phyloP scores from a whole-genome alignment of 92 coral and sea anemone genomes.

The Umimayanthus chanpuru region DNA sequence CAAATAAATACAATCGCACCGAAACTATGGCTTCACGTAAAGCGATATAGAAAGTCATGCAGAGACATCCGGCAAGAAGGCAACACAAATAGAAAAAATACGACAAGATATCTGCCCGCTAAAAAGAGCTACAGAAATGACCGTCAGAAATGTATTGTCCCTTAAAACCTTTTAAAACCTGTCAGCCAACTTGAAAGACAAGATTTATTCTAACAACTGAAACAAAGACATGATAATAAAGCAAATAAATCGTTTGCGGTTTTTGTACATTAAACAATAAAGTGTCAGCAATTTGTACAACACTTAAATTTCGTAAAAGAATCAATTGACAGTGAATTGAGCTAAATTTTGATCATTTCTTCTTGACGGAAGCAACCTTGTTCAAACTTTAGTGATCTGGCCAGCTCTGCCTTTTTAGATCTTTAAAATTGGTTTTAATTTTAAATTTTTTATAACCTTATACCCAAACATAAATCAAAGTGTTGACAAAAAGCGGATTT shows the following conservation, averaged over 20 bases:
- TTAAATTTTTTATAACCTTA: not conserved
- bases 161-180: slow-evolving; percentile 25
- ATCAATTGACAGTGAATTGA: not conserved
- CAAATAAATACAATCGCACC: too few relatives aligned
- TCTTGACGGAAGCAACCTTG: not conserved
- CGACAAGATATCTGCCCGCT: not conserved
- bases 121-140: not conserved
- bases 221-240: slow-evolving; percentile 22
- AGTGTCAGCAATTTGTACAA: slow-evolving; percentile 9
- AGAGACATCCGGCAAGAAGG: not conserved
- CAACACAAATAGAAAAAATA: not conserved
- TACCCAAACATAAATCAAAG: slow-evolving; percentile 5
- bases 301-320: slow-evolving; percentile 18
- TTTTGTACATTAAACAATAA: slow-evolving; percentile 1
- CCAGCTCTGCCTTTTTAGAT: not conserved
- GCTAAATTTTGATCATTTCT: not conserved
- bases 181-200: slow-evolving; percentile 20
- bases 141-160: not conserved
- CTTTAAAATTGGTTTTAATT: not conserved
- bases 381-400: not conserved
- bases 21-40: too few relatives aligned
- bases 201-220: not conserved
- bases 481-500: not conserved
- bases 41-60: not conserved
- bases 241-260: slow-evolving; percentile 5